Base-by-base conservation (phyloP, 2,888 invertebrate genomes). In the Eugnorisma glareosa region DNA sequence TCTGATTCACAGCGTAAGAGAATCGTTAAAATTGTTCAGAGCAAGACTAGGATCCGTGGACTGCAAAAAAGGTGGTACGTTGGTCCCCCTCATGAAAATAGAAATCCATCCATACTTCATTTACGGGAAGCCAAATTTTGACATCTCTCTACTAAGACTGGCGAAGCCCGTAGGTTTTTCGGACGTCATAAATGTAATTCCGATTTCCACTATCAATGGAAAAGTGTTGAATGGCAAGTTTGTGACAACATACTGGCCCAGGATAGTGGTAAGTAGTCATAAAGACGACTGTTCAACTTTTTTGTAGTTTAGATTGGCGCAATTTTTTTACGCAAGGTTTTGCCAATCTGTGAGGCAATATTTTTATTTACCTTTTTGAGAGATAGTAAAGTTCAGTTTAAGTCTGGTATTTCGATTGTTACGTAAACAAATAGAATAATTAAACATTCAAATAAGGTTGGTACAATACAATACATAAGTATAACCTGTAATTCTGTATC, bases 241-340 rank as follows among this genome's bases (percentile, higher is more conserved):
- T 79, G 81, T 94, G 82, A 90, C 93, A 0, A 93, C 93, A 0
- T 96, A 96, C 75, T 96, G 96, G 96, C 94, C 96, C 0, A 92
- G 95, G 61, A 86, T 96, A 48, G 89, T 96, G 81, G 96, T 96
- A 82, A 95, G 96, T 94, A n/a, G 28, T 1, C 6, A 61, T 61
- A 51, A 15, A 11, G 15, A 21, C 6, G 31, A 37, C 18, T 63
- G 8, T 7, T 45, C 0, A 28, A 6, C 2, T 45, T 24, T 31
- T 15, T 15, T 21, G 4, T 28, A 21, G 6, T 43, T 51, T 11
- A 4, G 21, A 31, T 74, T 45, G 24, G 15, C 40, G 24, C 24
- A 24, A 37, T 18, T n/a, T 37, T 57, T 13, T 28, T 61, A 28
- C 5, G 24, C 69, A 40, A n/a, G 10, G 28, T 35, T 67, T 24